phyloP scores from a whole-genome alignment of 2,888 invertebrate genomes.

The Thysanoteuthis rhombus region DNA sequence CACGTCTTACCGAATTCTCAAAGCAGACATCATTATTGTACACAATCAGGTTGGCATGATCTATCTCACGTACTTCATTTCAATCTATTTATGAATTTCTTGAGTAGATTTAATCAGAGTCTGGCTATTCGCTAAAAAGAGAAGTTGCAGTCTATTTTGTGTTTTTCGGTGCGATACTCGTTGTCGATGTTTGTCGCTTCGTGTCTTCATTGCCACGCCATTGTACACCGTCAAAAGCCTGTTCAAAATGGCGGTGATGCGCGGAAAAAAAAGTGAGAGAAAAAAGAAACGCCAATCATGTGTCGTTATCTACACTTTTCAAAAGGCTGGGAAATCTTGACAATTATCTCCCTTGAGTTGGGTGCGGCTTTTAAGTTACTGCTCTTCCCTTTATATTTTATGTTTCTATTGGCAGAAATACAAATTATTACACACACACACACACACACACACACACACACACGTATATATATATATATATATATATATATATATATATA shows the following conservation, averaged over 20 bases:
- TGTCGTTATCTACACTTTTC: background rate
- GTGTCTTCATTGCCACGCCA: background rate
- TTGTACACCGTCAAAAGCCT: background rate
- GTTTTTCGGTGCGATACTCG: background rate
- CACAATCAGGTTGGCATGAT: background rate
- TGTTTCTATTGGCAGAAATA: background rate
- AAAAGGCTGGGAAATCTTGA: background rate
- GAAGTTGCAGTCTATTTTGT: background rate
- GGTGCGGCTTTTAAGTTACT: background rate
- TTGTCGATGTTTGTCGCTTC: background rate
- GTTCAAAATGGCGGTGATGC: background rate
- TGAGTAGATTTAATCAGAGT: background rate
- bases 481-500: slow-evolving; percentile 12
- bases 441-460: background rate
- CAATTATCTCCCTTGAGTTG: no score
- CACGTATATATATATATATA: background rate
- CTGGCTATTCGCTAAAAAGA: background rate
- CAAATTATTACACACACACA: background rate
- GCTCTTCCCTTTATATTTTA: background rate
- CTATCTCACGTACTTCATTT: background rate
- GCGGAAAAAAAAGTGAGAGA: background rate
- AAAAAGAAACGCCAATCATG: background rate
- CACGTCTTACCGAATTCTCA: background rate
- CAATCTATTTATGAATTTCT: background rate
- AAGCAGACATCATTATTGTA: background rate